Percentiles rank a stretch among this genome's conserved stretches.
Conservation (phyloP, 53 echinoderm and acorn worm species). For the Holothuria leucospilota region DNA sequence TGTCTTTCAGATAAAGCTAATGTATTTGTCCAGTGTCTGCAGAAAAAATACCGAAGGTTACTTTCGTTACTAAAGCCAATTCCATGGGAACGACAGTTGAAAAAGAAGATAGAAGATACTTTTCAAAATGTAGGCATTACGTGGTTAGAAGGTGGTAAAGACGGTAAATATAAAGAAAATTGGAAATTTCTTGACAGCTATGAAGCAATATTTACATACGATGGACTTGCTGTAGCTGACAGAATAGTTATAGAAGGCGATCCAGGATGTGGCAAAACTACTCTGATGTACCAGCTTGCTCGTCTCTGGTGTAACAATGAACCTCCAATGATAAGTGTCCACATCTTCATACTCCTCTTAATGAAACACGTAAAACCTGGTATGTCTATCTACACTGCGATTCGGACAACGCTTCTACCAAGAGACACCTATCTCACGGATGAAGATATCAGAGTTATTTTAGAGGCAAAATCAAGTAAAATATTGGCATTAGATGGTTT, state of each 20-base stretch:
- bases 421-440: background rate
- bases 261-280: too few relatives aligned
- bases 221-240: background rate
- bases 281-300: constrained; percentile 4
- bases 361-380: background rate
- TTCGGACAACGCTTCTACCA: background rate
- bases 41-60: background rate
- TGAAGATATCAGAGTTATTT: background rate
- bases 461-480: background rate
- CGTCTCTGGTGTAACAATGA: background rate
- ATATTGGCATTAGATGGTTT: background rate
- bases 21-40: background rate
- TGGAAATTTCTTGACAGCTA: background rate
- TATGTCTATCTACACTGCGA: background rate
- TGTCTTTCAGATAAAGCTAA: background rate
- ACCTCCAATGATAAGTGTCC: background rate
- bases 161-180: constrained; percentile 2
- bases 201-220: background rate
- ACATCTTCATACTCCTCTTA: background rate
- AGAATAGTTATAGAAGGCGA: background rate
- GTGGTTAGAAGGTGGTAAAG: background rate
- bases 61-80: background rate
- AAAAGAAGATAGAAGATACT: background rate
- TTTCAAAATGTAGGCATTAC: background rate
- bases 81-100: background rate